These are phyloP conservation scores for Pampusana beccarii DNA, from an alignment of 2,113 vertebrate species.

Conservation along the genomic window DNA sequence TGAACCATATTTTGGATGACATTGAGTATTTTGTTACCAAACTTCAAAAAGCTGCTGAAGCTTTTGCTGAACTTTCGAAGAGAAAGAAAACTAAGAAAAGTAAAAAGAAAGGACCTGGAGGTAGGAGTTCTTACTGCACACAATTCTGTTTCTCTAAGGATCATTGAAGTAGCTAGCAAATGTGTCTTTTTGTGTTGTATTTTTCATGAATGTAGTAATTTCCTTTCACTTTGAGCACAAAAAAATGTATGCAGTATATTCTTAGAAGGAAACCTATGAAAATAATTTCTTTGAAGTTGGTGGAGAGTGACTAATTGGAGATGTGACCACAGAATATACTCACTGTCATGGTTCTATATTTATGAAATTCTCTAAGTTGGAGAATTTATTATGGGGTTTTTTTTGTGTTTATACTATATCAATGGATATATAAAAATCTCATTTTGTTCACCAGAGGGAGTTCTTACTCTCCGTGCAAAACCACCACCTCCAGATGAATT, in stretches of 20 bases:
- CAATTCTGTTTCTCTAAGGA: not conserved
- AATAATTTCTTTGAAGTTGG: not conserved
- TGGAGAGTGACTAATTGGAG: not conserved
- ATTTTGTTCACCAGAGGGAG: slow-evolving; percentile 86
- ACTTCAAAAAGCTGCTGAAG: slow-evolving; percentile 95
- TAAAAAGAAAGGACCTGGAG: slow-evolving; percentile 92
- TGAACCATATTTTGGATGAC: slow-evolving; percentile 97
- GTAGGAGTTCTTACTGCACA: slow-evolving; percentile 64
- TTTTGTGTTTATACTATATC: not conserved
- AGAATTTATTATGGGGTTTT: not conserved
- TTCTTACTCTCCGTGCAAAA: slow-evolving; percentile 92
- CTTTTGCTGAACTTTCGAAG: slow-evolving; percentile 87
- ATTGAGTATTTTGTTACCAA: slow-evolving; percentile 94
- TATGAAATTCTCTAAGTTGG: not conserved
- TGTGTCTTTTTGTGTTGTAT: not conserved
- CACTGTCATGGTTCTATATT: not conserved
- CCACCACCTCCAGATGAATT: slow-evolving; percentile 90
- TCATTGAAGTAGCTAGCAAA: not conserved
- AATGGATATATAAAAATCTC: not conserved
- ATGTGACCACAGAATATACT: not conserved
- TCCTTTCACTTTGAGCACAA: not conserved
- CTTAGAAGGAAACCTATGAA: not conserved
- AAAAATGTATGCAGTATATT: not conserved
- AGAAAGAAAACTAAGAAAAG: slow-evolving; percentile 91
- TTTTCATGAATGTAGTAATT: not conserved